Evolutionary conservation across 23 tunicate genomes (phyloP), one percentile per base, ranked within the genome.

Genomic region (Ciona savignyi): DNA sequence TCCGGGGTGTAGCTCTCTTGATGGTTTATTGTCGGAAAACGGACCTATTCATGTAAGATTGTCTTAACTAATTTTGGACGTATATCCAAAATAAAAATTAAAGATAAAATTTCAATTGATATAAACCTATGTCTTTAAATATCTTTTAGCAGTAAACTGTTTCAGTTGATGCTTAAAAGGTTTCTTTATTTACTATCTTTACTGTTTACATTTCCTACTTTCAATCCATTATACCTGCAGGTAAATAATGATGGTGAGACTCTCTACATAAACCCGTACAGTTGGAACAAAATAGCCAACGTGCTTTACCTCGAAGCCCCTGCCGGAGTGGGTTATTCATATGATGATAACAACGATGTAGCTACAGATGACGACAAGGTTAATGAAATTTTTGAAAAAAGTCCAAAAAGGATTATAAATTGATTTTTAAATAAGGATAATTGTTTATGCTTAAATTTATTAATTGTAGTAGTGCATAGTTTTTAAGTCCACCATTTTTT

Each of bases 1-100:
- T n/a, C 96, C 96, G 22, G 96, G 96, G 15, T 89, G 96, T 48
- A 89, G 96, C 42, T 89, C 96, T 3, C 62, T 89, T 3, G 96
- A 89, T 73, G 96, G 96, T 27, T 35, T 89, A 19, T 30, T 89
- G 20, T 79, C 85, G 11, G 89, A 89, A 73, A 82, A 89, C 70
- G 96, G 96, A 27, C 96, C 96, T 0, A 25, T 83, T 19, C 89
- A 73, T 60, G 96, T 89, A 63, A 62, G 68, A 4, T 27, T 21
- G 30, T 19, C 62, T 3, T 31, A n/a, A n/a, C n/a, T n/a, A n/a
- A n/a, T 22, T 25, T 51, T 28, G 22, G 21, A 6, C 2, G 19
- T 2, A 21, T 66, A 3, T 9, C 67, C 25, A 4, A 21, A 63
- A 27, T 63, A 49, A n/a, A n/a, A n/a, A n/a, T n/a, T n/a, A n/a